Base-by-base conservation (phyloP, 2,113 vertebrate species). In the Phoenicopterus ruber region DNA sequence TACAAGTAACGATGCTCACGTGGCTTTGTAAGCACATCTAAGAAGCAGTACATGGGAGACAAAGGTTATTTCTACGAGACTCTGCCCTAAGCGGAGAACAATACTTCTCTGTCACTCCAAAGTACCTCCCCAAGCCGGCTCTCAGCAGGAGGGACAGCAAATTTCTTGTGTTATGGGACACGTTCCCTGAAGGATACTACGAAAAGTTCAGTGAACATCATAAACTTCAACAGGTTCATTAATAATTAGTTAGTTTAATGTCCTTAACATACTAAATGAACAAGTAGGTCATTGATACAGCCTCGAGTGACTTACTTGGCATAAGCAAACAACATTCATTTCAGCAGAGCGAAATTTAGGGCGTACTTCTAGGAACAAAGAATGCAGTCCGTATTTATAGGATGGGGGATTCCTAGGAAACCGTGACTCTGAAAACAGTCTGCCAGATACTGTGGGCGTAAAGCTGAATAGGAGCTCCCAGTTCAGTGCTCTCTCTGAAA, bases 261-360 rank as follows among this genome's bases (percentile, higher is more conserved):
- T 69, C 94, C 86, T 69, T 7, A 76, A 40, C 61, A 6, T 40
- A 40, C 40, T 13, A 57, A 76, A 76, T 21, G 87, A 97, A 96
- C 95, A 96, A 96, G 85, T 9, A 86, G 92, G 96, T 93, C 92
- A 93, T 93, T 96, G 95, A 95, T 95, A 82, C 65, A 80, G 96
- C 94, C 93, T 44, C 26, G 1, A 86, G 91, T 11, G 94, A 31
- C 74, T 76, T 10, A 38, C 89, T 94, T 88, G 87, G 95, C 90
- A 72, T 10, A 1, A 61, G 90, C 82, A 76, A 94, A 61, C 26
- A 65, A 52, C 95, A 93, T 82, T 79, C 84, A 84, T 32, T 50
- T 55, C 66, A 61, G 93, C 90, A 82, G 81, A 82, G 62, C 26
- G 84, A 52, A 82, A 82, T 90, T 87, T 72, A 1, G 93, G 94